phyloP scores from a whole-genome alignment of 2,888 invertebrate genomes.

The Panopea generosa region DNA sequence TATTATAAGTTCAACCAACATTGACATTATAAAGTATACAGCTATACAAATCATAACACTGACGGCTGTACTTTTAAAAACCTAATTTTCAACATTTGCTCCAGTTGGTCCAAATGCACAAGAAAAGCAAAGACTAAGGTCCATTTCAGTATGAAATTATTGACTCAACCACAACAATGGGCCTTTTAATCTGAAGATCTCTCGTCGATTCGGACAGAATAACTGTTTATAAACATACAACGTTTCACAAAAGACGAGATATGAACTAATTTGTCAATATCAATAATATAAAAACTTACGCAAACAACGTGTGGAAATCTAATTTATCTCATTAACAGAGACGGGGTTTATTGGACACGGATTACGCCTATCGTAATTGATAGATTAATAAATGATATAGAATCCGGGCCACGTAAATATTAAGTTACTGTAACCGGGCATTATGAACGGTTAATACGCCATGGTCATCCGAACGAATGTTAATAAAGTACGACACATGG shows the following conservation, averaged over 20 bases:
- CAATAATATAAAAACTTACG: slow-evolving; percentile 11
- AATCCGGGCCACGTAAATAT: slow-evolving; percentile 35
- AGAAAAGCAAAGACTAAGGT: slow-evolving; percentile 26
- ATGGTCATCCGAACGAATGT: no score
- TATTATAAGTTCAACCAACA: no score
- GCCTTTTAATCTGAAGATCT: not conserved
- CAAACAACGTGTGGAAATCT: slow-evolving; percentile 11
- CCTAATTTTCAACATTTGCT: no score
- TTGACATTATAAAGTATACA: no score
- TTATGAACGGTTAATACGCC: no score
- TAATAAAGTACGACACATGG: no score
- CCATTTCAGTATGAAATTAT: slow-evolving; percentile 31
- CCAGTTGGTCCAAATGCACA: slow-evolving; percentile 10
- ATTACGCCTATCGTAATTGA: slow-evolving; percentile 16
- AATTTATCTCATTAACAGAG: slow-evolving; percentile 9
- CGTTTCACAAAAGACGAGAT: not conserved
- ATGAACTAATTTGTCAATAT: not conserved
- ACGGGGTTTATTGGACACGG: not conserved
- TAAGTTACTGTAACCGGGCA: slow-evolving; percentile 1
- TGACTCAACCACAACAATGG: no score
- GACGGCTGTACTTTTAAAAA: no score
- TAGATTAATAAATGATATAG: slow-evolving; percentile 26
- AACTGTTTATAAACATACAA: slow-evolving; percentile 11
- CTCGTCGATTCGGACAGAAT: not conserved
- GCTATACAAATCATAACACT: no score